phyloP scores from a whole-genome alignment of 2,888 invertebrate species.

The Nowickia ferox region DNA sequence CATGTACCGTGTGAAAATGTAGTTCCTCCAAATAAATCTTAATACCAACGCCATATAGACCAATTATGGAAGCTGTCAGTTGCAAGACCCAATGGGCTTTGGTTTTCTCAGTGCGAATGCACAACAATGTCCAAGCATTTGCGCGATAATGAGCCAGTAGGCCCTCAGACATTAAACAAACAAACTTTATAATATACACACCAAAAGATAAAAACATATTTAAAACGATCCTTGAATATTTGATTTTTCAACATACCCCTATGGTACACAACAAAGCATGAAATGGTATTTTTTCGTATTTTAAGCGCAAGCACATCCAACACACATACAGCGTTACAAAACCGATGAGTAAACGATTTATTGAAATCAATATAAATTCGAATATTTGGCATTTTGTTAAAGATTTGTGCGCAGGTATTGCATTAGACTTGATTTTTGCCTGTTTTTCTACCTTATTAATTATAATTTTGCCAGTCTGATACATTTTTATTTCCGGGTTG shows the following conservation, averaged over 20 bases:
- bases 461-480: constrained; percentile 72
- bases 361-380: constrained; percentile 72
- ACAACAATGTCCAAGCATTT: constrained; percentile 72
- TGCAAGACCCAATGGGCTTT: constrained; percentile 74
- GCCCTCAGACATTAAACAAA: constrained; percentile 76
- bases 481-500: constrained; percentile 62
- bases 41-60: constrained; percentile 73
- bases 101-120: constrained; percentile 72
- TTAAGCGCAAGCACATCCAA: constrained; percentile 73
- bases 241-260: constrained; percentile 72
- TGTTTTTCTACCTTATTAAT: constrained; percentile 67
- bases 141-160: constrained; percentile 75
- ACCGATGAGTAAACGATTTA: constrained; percentile 75
- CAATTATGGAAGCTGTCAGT: constrained; percentile 73
- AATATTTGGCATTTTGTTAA: constrained; percentile 69
- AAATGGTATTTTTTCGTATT: constrained; percentile 73
- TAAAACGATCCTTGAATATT: not conserved
- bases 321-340: constrained; percentile 75
- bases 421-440: constrained; percentile 17
- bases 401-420: not conserved
- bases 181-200: constrained; percentile 69
- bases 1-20: constrained; percentile 75
- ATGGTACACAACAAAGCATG: constrained; percentile 75
- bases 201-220: not conserved
- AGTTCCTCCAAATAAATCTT: constrained; percentile 73